Percentiles rank a stretch among this genome's conserved stretches.
Conservation (phyloP, 2,888 invertebrate genomes). For the Meghimatium bilineatum region DNA sequence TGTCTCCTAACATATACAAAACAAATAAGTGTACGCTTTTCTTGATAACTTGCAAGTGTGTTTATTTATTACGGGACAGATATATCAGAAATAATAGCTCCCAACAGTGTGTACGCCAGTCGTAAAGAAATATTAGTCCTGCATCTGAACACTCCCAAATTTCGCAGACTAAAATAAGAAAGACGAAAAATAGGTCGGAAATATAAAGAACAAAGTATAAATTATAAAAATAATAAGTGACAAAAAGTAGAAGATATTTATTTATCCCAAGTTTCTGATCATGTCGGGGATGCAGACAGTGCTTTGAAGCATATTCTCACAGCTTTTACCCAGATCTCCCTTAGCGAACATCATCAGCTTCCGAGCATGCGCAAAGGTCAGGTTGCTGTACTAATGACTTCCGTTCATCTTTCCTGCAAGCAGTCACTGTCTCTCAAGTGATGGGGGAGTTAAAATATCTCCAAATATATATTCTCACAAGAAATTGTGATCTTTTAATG, state of each 20-base stretch:
- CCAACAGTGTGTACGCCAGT: no score
- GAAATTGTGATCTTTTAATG: conserved; percentile 13
- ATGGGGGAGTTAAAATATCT: neutral
- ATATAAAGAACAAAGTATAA: no score
- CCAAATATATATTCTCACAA: neutral
- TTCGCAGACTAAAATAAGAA: no score
- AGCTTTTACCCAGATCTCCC: conserved; percentile 30
- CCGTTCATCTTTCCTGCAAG: conserved; percentile 16
- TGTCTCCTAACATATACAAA: no score
- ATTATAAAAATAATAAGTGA: neutral
- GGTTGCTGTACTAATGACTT: conserved; percentile 42
- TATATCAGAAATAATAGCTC: no score
- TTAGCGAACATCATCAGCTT: conserved; percentile 19
- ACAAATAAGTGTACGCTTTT: no score
- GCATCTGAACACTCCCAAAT: no score
- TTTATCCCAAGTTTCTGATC: conserved; percentile 27
- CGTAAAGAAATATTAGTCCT: no score
- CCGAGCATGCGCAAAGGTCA: conserved; percentile 48
- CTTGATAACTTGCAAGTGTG: no score
- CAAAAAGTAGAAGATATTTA: conserved; percentile 23
- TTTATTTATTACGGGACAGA: no score
- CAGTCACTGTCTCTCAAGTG: conserved; percentile 22
- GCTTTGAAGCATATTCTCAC: conserved; percentile 39
- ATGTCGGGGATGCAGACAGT: neutral
- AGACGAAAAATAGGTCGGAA: no score